phyloP scores from a whole-genome alignment of 1,140 invertebrate genomes.

The Drosophila sucinea region DNA sequence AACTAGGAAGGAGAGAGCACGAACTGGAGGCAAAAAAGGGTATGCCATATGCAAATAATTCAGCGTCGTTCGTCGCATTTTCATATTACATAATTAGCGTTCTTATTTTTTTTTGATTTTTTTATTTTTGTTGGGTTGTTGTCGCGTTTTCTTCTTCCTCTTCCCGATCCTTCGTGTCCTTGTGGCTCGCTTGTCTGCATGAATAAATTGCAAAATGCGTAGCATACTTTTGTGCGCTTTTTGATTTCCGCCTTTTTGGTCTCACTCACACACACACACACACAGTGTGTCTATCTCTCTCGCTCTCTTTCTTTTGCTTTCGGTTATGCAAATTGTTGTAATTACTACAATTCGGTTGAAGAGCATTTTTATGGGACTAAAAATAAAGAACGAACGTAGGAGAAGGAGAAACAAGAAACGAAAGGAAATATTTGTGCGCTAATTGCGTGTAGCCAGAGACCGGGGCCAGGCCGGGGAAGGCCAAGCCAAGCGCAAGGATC shows the following conservation, averaged over 20 bases:
- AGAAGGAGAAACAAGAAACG: background rate
- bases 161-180: background rate
- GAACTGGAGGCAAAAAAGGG: slow-evolving; percentile 48
- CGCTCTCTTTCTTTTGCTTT: background rate
- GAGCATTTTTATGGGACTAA: slow-evolving; percentile 73
- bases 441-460: slow-evolving; percentile 61
- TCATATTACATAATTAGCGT: slow-evolving; percentile 81
- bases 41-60: slow-evolving; percentile 77
- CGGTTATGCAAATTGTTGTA: slow-evolving; percentile 79
- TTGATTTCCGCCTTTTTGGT: slow-evolving; percentile 65
- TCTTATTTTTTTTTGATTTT: slow-evolving; percentile 18
- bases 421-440: slow-evolving; percentile 78
- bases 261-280: background rate
- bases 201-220: slow-evolving; percentile 79
- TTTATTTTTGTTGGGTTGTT: slow-evolving; percentile 19
- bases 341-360: slow-evolving; percentile 78
- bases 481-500: slow-evolving; percentile 3
- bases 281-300: background rate
- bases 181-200: slow-evolving; percentile 29
- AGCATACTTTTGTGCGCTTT: slow-evolving; percentile 78
- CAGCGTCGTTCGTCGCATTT: slow-evolving; percentile 69
- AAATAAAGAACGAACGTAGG: slow-evolving; percentile 36
- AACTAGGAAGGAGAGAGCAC: slow-evolving; percentile 13
- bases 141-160: slow-evolving; percentile 19
- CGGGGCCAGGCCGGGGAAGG: slow-evolving; percentile 1